These are phyloP conservation scores for Pangasius macronema DNA, from an alignment of 2,797 vertebrate genomes.

Conservation along the genomic window DNA sequence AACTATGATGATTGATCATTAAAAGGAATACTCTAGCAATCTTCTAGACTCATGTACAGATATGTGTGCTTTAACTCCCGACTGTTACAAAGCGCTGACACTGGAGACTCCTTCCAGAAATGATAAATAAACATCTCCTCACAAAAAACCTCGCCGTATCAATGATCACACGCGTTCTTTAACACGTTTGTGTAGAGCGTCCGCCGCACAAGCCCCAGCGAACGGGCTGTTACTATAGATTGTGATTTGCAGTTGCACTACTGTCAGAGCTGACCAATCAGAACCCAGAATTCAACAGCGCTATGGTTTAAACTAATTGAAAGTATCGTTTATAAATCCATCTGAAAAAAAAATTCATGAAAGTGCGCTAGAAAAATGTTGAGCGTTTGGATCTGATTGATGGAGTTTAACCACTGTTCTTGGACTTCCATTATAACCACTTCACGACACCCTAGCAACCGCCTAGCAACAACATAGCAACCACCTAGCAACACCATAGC, in stretches of 20 bases:
- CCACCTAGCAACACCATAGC: not conserved
- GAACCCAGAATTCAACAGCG: not conserved
- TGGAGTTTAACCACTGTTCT: not conserved
- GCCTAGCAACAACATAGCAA: not conserved
- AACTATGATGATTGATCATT: not conserved
- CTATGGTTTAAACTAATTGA: no score
- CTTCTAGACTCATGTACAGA: no score
- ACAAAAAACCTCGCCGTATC: not conserved
- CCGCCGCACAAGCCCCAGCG: no score
- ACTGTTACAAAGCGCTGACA: no score
- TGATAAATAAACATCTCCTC: not conserved
- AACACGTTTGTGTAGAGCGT: no score
- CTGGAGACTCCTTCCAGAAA: not conserved
- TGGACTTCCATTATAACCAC: not conserved
- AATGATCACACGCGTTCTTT: not conserved
- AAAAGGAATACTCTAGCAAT: not conserved
- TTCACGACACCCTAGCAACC: not conserved
- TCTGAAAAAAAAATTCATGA: not conserved
- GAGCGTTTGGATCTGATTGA: not conserved
- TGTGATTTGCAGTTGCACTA: no score
- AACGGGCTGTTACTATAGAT: not conserved
- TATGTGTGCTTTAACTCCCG: no score
- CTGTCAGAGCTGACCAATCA: not conserved
- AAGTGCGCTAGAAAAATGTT: not conserved
- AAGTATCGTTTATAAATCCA: no score